Evolutionary conservation across 2,113 vertebrate species (phyloP).

Genomic region (Microcebus murinus): DNA sequence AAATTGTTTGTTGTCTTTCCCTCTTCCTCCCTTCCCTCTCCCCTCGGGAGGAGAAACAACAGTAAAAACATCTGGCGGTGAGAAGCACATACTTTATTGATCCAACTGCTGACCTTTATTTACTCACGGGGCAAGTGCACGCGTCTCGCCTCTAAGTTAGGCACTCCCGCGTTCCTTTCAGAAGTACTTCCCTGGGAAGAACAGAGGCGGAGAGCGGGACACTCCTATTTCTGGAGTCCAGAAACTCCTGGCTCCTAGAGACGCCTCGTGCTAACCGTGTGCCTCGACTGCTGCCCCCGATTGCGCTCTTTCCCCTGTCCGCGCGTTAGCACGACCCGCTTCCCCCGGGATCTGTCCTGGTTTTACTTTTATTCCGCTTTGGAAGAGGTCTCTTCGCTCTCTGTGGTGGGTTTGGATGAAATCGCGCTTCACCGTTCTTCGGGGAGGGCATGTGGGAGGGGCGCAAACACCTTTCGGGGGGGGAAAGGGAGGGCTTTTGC

Average conservation of each 20-base stretch:
- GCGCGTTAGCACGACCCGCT: neutral
- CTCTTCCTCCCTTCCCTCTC: neutral
- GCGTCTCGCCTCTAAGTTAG: neutral
- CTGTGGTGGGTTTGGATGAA: neutral
- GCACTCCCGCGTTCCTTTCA: neutral
- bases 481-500: neutral
- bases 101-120: slow-evolving; percentile 68
- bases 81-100: slow-evolving; percentile 61
- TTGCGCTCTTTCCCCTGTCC: neutral
- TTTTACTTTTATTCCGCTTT: neutral
- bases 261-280: neutral
- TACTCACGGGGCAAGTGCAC: slow-evolving; percentile 64
- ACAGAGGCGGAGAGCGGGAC: neutral
- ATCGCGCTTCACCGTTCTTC: neutral
- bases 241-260: slow-evolving; percentile 45
- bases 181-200: slow-evolving; percentile 25
- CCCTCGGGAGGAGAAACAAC: neutral
- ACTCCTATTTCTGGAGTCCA: neutral
- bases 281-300: neutral
- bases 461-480: neutral
- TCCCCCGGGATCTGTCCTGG: neutral
- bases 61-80: slow-evolving; percentile 69
- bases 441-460: neutral
- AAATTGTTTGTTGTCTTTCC: slow-evolving; percentile 61
- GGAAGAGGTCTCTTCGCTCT: neutral